Base-by-base conservation (phyloP, 2,888 invertebrate genomes). In the Pharmacophagus antenor region DNA sequence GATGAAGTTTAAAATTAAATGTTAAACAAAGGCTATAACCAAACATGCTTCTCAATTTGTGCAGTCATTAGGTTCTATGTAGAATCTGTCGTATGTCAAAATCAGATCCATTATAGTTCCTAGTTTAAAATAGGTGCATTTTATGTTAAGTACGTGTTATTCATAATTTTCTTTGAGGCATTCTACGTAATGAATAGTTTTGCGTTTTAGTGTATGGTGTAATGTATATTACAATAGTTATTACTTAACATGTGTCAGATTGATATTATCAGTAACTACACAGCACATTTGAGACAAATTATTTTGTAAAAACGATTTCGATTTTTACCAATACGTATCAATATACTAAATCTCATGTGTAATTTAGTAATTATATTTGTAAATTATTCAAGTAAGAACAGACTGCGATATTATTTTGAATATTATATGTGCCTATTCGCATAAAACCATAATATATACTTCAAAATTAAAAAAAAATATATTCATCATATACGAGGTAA, bases 111-210 rank as follows among this genome's bases (percentile, higher is more conserved):
- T 63, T 66, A 77, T 84, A 86, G 87, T 88, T 87, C 86, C 86
- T 87, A 85, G 84, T 79, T 73, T 74, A 69, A 72, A 74, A 77
- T 87, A 87, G 87, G 84, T 86, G 88, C 88, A 87, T 88, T 87
- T 89, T 85, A 77, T 71, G 73, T 80, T 77, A 77, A 72, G 68
- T 71, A 60, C 44, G 25, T 63, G 63, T n/a, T 68, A 65, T 70
- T 68, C 68, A 67, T 70, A 65, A 68, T 66, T 63, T 68, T n/a
- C 27, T 69, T 70, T 71, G 71, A 72, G 69, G 74, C 71, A 74
- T 74, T 70, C 65, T 73, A 65, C 67, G 63, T 64, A 61, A 62
- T 58, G 49, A 44, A 61, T 61, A 62, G 62, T 61, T 62, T 70
- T 62, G 48, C 54, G 64, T 69, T 67, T 69, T 68, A 71, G 67